phyloP scores from a whole-genome alignment of 2,113 vertebrate species.

The Pelmatolapia mariae region DNA sequence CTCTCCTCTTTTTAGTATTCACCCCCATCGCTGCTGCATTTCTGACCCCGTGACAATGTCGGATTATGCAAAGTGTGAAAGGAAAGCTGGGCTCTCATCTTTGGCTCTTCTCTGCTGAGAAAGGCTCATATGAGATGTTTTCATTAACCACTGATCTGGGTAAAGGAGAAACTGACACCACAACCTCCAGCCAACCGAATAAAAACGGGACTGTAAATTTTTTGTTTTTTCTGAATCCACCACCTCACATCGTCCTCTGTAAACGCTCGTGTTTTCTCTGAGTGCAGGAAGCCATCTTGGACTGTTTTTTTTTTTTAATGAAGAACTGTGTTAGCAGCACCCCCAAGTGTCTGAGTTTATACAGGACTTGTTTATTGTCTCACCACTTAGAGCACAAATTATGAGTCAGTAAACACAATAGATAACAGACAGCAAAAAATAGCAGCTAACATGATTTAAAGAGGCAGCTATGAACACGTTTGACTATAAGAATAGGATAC shows the following conservation, averaged over 20 bases:
- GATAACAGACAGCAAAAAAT: neutral
- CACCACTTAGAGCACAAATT: neutral
- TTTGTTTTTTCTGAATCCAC: neutral
- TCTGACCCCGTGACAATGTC: neutral
- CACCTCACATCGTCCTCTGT: neutral
- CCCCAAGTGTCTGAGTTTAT: conserved; percentile 6
- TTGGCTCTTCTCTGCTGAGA: neutral
- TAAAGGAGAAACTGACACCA: neutral
- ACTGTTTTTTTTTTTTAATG: neutral
- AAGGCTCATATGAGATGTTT: neutral
- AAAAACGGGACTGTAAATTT: fast-evolving
- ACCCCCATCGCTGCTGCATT: neutral
- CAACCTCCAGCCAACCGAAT: neutral
- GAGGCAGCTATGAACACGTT: neutral
- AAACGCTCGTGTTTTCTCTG: neutral
- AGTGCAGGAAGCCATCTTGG: conserved; percentile 18
- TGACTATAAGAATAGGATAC: neutral
- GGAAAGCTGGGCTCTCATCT: neutral
- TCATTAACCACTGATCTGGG: neutral
- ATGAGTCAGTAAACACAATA: neutral
- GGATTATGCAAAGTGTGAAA: conserved; percentile 14
- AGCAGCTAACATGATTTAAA: neutral
- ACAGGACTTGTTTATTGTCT: conserved; percentile 16
- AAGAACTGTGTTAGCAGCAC: neutral
- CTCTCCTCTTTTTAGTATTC: conserved; percentile 33